Evolutionary conservation across 2,113 vertebrate genomes (phyloP).

Genomic region (Cyphomyrus plagiostoma): DNA sequence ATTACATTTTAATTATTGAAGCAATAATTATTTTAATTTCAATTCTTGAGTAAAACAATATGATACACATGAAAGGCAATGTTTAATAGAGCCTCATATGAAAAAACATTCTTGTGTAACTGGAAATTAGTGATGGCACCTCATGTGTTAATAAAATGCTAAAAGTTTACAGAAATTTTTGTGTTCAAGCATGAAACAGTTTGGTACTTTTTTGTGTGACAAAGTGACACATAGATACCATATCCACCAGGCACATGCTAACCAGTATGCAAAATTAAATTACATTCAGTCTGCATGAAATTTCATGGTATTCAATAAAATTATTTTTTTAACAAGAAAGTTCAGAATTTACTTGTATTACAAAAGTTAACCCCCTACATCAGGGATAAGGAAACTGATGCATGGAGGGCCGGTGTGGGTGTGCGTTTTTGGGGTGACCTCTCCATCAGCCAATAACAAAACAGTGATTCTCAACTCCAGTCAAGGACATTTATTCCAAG

Average conservation of each 20-base stretch:
- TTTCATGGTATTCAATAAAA: neutral
- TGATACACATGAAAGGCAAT: neutral
- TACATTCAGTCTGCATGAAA: neutral
- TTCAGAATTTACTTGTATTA: neutral
- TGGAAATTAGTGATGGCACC: neutral
- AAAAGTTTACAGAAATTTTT: neutral
- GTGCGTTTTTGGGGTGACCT: too few species aligned
- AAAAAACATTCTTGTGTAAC: neutral
- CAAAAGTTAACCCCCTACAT: neutral
- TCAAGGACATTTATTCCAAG: neutral
- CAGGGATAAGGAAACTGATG: too few species aligned
- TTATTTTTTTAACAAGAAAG: neutral
- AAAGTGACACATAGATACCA: neutral
- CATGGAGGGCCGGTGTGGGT: too few species aligned
- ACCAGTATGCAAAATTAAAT: neutral
- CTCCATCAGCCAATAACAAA: too few species aligned
- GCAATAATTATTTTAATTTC: neutral
- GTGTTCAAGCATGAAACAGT: constrained; percentile 13
- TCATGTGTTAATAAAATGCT: neutral
- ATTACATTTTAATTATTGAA: neutral
- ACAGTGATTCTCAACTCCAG: too few species aligned
- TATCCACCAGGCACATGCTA: neutral
- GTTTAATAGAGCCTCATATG: neutral
- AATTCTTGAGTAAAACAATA: neutral
- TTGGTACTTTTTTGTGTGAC: neutral